Evolutionary conservation across 1,140 invertebrate genomes (phyloP).

Genomic region (Drosophila bifasciata): DNA sequence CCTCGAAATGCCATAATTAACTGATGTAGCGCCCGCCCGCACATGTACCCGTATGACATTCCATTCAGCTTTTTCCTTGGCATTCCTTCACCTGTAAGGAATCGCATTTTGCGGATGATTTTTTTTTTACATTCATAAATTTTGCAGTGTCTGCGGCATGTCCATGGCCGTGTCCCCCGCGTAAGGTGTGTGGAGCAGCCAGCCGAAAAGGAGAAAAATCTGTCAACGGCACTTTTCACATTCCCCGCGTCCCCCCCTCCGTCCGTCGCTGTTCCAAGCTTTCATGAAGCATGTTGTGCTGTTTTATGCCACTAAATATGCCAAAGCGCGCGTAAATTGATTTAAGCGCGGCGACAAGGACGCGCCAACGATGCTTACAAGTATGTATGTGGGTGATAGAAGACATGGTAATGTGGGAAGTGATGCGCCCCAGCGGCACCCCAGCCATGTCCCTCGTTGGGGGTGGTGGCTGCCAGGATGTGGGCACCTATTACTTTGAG

Average conservation of each 20-base stretch:
- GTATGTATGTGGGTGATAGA: conserved; percentile 2
- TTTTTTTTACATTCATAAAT: conserved; percentile 51
- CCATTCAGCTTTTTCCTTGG: conserved; percentile 20
- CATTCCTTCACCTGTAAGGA: conserved; percentile 24
- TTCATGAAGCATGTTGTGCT: conserved; percentile 47
- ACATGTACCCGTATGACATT: conserved; percentile 12
- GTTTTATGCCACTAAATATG: conserved; percentile 73
- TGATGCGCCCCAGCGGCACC: conserved; percentile 10
- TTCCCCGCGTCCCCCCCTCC: conserved; percentile 14
- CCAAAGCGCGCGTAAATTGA: conserved; percentile 78
- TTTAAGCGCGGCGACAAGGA: conserved; percentile 72
- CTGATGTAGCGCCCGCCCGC: conserved; percentile 9
- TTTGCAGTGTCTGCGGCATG: conserved; percentile 64
- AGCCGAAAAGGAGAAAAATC: conserved; percentile 76
- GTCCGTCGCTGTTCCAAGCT: background rate
- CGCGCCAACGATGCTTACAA: conserved; percentile 38
- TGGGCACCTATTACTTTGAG: conserved; percentile 12
- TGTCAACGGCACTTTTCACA: conserved; percentile 74
- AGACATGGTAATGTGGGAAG: conserved; percentile 8
- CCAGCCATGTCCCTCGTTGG: too few relatives aligned
- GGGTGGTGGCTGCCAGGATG: conserved; percentile 2
- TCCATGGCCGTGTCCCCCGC: conserved; percentile 13
- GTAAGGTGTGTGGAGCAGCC: conserved; percentile 22
- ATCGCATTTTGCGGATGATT: conserved; percentile 26
- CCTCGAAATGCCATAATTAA: conserved; percentile 22